Base-by-base conservation (phyloP, 2,113 vertebrate species). In the Geococcyx californianus region DNA sequence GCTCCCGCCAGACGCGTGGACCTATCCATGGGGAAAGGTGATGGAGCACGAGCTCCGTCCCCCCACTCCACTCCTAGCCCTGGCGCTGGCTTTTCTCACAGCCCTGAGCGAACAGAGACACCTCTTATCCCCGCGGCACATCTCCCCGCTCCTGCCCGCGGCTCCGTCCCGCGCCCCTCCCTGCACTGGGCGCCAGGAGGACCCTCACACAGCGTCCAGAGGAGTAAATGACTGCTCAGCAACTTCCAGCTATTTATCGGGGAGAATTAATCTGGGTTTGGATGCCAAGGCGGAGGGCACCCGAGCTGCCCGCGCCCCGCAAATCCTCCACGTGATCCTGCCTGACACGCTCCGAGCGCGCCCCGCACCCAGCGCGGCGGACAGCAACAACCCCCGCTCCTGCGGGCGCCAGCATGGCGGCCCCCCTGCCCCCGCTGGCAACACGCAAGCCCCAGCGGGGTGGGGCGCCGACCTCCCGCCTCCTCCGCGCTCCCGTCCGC, bases 141-240 rank as follows among this genome's bases (percentile, higher is more conserved):
- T n/a, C n/a, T n/a, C n/a, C 56, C 33, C 42, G 1, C 58, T 85
- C 13, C n/a, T 33, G n/a, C 5, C n/a, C 0, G 56, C 8, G 21
- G 38, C 67, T 87, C 45, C 10, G 51, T 33, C 54, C 73, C 17
- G 33, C 4, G 20, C 36, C 58, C 47, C 58, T 33, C 49, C 64
- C 2, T 21, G 63, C 67, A 7, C 64, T 4, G 66, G 40, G 3
- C 47, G 5, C 84, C 44, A 7, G 10, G 4, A 16, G 4, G 10
- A 87, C 42, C 51, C 52, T 67, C 2, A 33, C 36, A 40, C 31
- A 16, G 77, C 60, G 24, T 5, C 29, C 87, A 5, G 19, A 36
- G 18, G 19, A 17, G 40, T 4, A 36, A 28, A 23, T 0, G 67
- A 14, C 19, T 1, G 69, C 44, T 10, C 87, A 26, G 4, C 0